Evolutionary conservation across 2,797 vertebrate species (phyloP).

Genomic region (Decapterus maruadsi): DNA sequence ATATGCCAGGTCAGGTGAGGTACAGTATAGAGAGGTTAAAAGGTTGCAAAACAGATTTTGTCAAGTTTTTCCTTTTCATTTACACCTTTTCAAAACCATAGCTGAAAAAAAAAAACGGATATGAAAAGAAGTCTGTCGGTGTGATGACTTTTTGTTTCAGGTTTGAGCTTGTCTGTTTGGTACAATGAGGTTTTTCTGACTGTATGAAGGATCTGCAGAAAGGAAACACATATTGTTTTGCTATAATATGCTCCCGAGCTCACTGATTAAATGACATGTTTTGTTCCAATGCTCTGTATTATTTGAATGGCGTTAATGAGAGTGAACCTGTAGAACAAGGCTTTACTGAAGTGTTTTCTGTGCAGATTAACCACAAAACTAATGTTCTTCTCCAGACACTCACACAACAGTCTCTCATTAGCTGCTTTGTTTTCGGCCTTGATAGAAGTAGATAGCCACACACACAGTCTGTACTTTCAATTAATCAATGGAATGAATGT

Average conservation of each 20-base stretch:
- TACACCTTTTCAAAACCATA: no score
- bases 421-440: background rate
- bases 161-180: no score
- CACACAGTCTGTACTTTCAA: conserved; percentile 28
- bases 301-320: background rate
- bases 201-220: no score
- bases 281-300: background rate
- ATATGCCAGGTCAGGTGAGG: background rate
- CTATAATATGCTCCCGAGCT: background rate
- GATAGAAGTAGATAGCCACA: background rate
- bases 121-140: no score
- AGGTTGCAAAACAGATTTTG: no score
- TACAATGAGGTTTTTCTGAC: no score
- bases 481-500: conserved; percentile 48
- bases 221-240: no score
- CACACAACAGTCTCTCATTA: background rate
- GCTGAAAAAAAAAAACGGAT: no score
- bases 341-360: background rate
- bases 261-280: background rate
- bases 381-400: background rate
- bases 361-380: background rate
- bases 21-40: no score
- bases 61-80: no score
- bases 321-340: conserved; percentile 1
- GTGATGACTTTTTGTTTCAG: no score